Evolutionary conservation across 2,888 invertebrate genomes (phyloP).

Genomic region (Lasioglossum morio): DNA sequence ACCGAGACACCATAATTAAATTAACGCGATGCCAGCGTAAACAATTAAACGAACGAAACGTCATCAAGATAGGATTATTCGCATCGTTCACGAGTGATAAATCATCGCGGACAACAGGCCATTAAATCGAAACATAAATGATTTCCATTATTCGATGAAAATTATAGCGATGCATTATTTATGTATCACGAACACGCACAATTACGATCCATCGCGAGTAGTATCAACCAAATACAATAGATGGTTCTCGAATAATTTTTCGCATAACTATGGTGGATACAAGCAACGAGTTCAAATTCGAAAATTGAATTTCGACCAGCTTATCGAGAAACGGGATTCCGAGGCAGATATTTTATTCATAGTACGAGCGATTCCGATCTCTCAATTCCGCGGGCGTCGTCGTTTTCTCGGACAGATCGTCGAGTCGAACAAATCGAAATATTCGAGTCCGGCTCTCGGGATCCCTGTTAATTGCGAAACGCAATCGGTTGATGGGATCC

Average conservation of each 20-base stretch:
- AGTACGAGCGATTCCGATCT: background rate
- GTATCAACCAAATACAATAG: background rate
- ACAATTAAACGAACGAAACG: background rate
- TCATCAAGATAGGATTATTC: background rate
- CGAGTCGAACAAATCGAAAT: background rate
- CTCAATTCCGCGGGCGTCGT: background rate
- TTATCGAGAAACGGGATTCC: background rate
- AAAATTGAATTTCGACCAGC: background rate
- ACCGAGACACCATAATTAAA: no score
- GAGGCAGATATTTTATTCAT: background rate
- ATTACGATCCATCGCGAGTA: background rate
- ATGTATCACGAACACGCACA: background rate
- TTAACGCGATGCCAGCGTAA: no score
- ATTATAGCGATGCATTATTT: background rate
- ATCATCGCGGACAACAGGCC: background rate
- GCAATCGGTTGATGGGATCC: slow-evolving; percentile 5
- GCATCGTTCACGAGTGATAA: background rate
- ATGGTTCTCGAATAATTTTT: background rate
- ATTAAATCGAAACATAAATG: background rate
- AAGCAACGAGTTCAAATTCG: background rate
- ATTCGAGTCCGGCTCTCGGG: background rate
- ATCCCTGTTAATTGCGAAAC: slow-evolving; percentile 14
- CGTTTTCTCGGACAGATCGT: background rate
- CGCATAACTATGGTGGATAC: background rate
- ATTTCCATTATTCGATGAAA: background rate